Evolutionary conservation across 2,797 vertebrate species (phyloP).

Genomic region (Danio kyathit): DNA sequence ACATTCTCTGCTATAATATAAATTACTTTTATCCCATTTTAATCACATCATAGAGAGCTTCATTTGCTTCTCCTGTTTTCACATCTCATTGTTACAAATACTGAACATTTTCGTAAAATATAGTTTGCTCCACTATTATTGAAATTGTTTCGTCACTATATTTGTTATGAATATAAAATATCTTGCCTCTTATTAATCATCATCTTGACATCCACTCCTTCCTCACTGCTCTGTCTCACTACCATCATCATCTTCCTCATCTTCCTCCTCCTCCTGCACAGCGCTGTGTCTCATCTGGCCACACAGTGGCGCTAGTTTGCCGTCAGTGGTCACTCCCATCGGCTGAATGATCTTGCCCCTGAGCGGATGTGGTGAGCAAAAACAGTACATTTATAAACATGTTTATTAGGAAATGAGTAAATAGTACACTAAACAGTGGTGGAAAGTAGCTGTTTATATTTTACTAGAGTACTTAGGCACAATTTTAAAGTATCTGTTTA

Average conservation of each 20-base stretch:
- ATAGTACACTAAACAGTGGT: no score
- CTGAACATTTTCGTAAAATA: neutral
- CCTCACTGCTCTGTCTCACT: slow-evolving; percentile 46
- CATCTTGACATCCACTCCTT: slow-evolving; percentile 7
- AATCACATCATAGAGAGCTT: neutral
- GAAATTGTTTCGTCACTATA: neutral
- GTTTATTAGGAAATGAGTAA: no score
- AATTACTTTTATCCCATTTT: neutral
- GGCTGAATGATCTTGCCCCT: slow-evolving; percentile 79
- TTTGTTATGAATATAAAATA: neutral
- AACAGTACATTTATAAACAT: no score
- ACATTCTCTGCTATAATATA: neutral
- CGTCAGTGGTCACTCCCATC: slow-evolving; percentile 71
- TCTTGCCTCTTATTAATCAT: slow-evolving; percentile 46
- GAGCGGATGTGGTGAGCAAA: slow-evolving; percentile 1
- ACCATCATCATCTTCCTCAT: slow-evolving; percentile 54
- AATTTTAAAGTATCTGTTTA: no score
- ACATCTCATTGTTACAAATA: neutral
- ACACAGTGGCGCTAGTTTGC: slow-evolving; percentile 72
- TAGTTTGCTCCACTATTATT: neutral
- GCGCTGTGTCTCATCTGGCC: slow-evolving; percentile 63
- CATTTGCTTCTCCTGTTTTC: neutral
- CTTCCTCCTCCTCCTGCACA: slow-evolving; percentile 62
- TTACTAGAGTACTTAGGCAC: no score
- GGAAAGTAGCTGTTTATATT: no score